Base-by-base conservation (phyloP, 2,888 invertebrate genomes). In the Dynastes hyllus region DNA sequence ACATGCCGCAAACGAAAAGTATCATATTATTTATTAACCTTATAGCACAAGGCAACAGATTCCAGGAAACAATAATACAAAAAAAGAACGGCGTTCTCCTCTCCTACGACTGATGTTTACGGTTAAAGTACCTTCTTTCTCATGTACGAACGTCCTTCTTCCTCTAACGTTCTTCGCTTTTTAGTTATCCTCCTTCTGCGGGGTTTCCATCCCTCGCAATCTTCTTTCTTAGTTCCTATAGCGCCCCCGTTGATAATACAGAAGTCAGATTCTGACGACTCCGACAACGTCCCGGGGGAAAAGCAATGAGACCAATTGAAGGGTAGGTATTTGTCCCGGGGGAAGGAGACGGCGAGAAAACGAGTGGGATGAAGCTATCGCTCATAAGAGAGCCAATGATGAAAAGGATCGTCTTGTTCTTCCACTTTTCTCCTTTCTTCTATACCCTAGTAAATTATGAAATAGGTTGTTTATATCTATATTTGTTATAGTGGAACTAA, bases 251-350 rank as follows among this genome's bases (percentile, higher is more conserved):
- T 16, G n/a, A 55, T 55, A 55, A 55, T 16, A 16, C n/a, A 55
- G 16, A 82, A 84, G 81, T 82, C 81, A 83, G 82, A 82, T 84
- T 84, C 78, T 84, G 84, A 85, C 85, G 86, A 86, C 85, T 85
- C 86, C 86, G 86, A 87, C 86, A 86, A 87, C 87, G 88, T 88
- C 88, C 87, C 86, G 83, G 87, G 87, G 88, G n/a, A n/a, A n/a
- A n/a, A n/a, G n/a, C n/a, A 88, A 88, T 88, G 88, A 88, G 86
- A 86, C 84, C 80, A 81, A 79, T 80, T 76, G 76, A 80, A 58
- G 84, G 84, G 84, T 5, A 37, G 32, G 83, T 85, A 86, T 86
- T 86, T 85, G n/a, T n/a, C n/a, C n/a, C n/a, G n/a, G n/a, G n/a
- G 11, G 11, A 45, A 45, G 84, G 84, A 86, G 86, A 82, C 86